phyloP scores from a whole-genome alignment of 1,140 invertebrate species.

The Drosophila equinoxialis region DNA sequence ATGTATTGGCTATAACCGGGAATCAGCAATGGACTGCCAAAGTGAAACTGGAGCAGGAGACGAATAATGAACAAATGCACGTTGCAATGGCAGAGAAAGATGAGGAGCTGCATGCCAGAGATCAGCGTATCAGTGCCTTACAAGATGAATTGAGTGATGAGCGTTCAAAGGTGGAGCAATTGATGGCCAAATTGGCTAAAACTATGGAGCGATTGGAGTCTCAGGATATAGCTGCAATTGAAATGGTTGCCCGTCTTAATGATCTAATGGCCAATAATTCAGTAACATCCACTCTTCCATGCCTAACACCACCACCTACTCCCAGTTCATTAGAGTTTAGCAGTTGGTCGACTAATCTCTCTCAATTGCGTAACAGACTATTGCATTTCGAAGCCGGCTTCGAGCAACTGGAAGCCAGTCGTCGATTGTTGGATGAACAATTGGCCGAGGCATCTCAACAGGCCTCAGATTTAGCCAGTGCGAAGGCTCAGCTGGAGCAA shows the following conservation, averaged over 20 bases:
- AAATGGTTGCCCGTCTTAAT: not conserved
- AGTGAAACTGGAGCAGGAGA: not conserved
- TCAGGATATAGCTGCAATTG: not conserved
- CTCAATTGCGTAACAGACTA: not conserved
- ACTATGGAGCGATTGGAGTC: not conserved
- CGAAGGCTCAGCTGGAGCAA: not conserved
- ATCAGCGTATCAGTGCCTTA: not conserved
- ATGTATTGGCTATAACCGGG: not conserved
- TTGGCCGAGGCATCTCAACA: not conserved
- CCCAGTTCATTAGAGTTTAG: not conserved
- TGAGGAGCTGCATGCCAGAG: not conserved
- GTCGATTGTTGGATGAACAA: not conserved
- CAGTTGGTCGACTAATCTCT: not conserved
- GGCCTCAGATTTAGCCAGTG: not conserved
- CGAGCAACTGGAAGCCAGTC: not conserved
- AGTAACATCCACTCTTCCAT: too few relatives aligned
- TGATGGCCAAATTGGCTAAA: not conserved
- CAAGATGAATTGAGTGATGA: not conserved
- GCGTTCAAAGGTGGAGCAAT: not conserved
- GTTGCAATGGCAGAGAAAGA: not conserved
- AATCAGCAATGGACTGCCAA: conserved; percentile 1
- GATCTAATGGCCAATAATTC: not conserved
- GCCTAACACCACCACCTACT: too few relatives aligned
- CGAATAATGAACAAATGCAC: not conserved
- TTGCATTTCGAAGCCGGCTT: not conserved